Evolutionary conservation across 2,113 vertebrate species (phyloP).

Genomic region (Thinocorus orbignyianus): DNA sequence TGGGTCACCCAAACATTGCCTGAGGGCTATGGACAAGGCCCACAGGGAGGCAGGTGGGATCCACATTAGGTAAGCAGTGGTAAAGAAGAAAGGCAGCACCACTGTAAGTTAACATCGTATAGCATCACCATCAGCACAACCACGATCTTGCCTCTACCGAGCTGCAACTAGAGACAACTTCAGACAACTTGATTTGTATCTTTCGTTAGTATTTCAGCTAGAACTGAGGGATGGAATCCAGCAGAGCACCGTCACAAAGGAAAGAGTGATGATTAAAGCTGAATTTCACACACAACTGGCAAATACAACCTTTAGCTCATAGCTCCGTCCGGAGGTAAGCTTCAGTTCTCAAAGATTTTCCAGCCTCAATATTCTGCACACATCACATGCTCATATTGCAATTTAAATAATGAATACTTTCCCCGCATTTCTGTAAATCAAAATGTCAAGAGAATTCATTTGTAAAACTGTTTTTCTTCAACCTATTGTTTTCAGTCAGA

Average conservation of each 20-base stretch:
- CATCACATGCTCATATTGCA: background rate
- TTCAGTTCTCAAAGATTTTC: background rate
- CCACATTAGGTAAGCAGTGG: constrained; percentile 90
- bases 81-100: constrained; percentile 98
- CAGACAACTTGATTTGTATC: constrained; percentile 1
- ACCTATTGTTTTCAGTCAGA: background rate
- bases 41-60: constrained; percentile 77
- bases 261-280: constrained; percentile 21
- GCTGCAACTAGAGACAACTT: constrained; percentile 68
- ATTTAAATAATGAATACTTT: constrained; percentile 3
- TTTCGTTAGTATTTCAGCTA: background rate
- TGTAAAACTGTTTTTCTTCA: background rate
- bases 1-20: constrained; percentile 99
- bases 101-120: constrained; percentile 94
- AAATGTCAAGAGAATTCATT: background rate
- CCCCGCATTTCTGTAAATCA: background rate
- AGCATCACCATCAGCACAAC: constrained; percentile 86
- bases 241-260: background rate
- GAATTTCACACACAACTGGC: background rate
- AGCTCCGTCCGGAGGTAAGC: background rate
- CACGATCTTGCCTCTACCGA: constrained; percentile 64
- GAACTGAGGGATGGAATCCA: background rate
- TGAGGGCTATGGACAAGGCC: constrained; percentile 86
- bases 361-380: constrained; percentile 12
- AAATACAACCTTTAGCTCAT: background rate